phyloP scores from a whole-genome alignment of 2,797 vertebrate genomes.

The Thalassophryne amazonica region DNA sequence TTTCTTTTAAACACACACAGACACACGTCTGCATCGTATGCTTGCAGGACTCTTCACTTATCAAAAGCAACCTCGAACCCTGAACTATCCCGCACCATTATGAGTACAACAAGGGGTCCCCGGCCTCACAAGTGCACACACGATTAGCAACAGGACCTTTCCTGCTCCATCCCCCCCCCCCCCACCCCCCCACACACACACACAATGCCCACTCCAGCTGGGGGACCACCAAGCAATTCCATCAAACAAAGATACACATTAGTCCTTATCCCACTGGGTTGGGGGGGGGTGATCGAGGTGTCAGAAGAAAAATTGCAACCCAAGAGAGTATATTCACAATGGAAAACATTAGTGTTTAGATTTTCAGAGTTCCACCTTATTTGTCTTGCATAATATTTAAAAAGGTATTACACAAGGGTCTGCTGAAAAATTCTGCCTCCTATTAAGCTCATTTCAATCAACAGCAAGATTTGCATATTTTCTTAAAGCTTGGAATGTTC shows the following conservation, averaged over 20 bases:
- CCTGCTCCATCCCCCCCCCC: conserved; percentile 73
- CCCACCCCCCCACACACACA: conserved; percentile 50
- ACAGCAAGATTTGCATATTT: too few species aligned
- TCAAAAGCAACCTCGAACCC: conserved; percentile 70
- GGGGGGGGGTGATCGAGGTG: conserved; percentile 48
- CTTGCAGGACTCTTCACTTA: conserved; percentile 55
- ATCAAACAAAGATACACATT: conserved; percentile 68
- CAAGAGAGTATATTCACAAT: too few species aligned
- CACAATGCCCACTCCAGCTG: conserved; percentile 68
- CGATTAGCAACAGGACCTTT: conserved; percentile 64
- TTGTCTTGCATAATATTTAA: too few species aligned
- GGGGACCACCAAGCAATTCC: conserved; percentile 66
- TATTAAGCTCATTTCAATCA: too few species aligned
- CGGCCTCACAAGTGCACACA: conserved; percentile 69
- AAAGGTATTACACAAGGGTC: too few species aligned
- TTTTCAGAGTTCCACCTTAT: too few species aligned
- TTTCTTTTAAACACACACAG: conserved; percentile 4
- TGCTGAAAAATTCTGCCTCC: too few species aligned
- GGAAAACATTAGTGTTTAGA: too few species aligned
- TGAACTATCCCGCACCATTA: conserved; percentile 69
- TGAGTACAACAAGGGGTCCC: conserved; percentile 72
- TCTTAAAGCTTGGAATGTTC: too few species aligned
- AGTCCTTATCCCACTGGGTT: conserved; percentile 74
- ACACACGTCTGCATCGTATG: conserved; percentile 12
- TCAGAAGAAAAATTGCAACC: conserved; percentile 44